Percentiles rank a stretch among this genome's conserved stretches.
Evolutionary conservation across 2,113 vertebrate genomes (phyloP).

Genomic region (Paralichthys olivaceus): DNA sequence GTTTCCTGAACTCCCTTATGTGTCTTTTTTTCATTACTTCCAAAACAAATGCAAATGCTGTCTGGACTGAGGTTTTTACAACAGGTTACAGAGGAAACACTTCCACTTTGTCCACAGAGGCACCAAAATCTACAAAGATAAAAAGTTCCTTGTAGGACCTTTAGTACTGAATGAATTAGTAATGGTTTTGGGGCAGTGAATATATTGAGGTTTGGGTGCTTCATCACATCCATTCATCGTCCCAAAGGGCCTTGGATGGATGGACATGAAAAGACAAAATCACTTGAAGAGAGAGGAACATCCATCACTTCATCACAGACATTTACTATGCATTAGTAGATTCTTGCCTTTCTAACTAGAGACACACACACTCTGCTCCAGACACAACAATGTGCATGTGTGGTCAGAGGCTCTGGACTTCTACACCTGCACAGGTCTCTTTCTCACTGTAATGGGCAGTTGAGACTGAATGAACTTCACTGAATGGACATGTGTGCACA

Average conservation of each 20-base stretch:
- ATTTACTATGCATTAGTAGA: slow-evolving; percentile 20
- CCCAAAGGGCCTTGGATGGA: background rate
- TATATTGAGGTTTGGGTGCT: too few relatives aligned
- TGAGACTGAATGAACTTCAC: slow-evolving; percentile 30
- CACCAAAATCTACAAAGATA: too few relatives aligned
- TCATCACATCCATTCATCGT: too few relatives aligned
- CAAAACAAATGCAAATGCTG: too few relatives aligned
- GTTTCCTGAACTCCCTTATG: too few relatives aligned
- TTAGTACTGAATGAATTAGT: too few relatives aligned
- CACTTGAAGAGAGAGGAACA: background rate
- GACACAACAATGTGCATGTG: slow-evolving; percentile 44
- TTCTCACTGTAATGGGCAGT: slow-evolving; percentile 22
- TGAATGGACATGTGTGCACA: slow-evolving; percentile 14
- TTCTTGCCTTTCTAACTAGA: slow-evolving; percentile 30
- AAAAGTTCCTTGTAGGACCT: too few relatives aligned
- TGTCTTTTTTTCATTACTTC: too few relatives aligned
- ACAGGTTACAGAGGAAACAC: too few relatives aligned
- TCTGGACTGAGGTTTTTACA: too few relatives aligned
- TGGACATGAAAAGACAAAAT: background rate
- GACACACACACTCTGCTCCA: slow-evolving; percentile 10
- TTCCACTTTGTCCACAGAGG: too few relatives aligned
- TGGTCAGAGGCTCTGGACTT: slow-evolving; percentile 28
- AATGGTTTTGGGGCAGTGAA: too few relatives aligned
- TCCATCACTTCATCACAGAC: slow-evolving; percentile 25
- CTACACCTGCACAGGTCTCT: slow-evolving; percentile 44